A percentile compares a stretch with the other conserved stretches of the same genome.
Evolutionary conservation across 2,113 vertebrate species (phyloP).

Genomic region (Lanius ludovicianus): DNA sequence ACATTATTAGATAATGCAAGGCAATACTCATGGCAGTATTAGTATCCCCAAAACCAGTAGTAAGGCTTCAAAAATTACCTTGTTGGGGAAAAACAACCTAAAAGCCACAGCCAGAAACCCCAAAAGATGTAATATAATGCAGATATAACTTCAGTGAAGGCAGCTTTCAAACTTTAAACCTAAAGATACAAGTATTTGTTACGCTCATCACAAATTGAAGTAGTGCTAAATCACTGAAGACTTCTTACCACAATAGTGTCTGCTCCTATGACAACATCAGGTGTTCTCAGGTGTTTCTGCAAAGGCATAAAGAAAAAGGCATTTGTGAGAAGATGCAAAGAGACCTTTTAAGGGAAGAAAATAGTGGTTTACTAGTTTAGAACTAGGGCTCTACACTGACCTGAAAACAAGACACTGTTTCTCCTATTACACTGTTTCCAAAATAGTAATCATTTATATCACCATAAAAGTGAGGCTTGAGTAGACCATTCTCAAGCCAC

Average conservation of each 20-base stretch:
- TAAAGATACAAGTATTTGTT: background rate
- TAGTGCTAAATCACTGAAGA: background rate
- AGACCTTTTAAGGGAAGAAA: background rate
- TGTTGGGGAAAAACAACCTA: background rate
- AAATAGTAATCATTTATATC: background rate
- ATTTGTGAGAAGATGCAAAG: background rate
- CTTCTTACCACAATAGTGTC: slow-evolving; percentile 94
- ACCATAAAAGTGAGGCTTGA: background rate
- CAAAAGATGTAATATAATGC: background rate
- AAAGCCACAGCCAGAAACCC: background rate
- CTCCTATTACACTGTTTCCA: background rate
- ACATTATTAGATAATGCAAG: background rate
- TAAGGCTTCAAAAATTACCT: background rate
- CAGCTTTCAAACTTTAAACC: background rate
- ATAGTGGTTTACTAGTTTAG: rapidly evolving
- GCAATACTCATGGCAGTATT: background rate
- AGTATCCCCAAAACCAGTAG: background rate
- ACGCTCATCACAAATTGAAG: background rate
- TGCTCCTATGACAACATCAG: slow-evolving; percentile 92
- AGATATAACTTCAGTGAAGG: background rate
- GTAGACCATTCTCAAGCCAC: background rate
- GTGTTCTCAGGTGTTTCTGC: slow-evolving; percentile 89
- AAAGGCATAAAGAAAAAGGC: background rate
- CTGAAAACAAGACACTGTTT: background rate
- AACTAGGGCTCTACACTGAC: background rate